These are phyloP conservation scores for Eupithecia tripunctaria DNA, from an alignment of 2,888 invertebrate genomes.

Conservation along the genomic window DNA sequence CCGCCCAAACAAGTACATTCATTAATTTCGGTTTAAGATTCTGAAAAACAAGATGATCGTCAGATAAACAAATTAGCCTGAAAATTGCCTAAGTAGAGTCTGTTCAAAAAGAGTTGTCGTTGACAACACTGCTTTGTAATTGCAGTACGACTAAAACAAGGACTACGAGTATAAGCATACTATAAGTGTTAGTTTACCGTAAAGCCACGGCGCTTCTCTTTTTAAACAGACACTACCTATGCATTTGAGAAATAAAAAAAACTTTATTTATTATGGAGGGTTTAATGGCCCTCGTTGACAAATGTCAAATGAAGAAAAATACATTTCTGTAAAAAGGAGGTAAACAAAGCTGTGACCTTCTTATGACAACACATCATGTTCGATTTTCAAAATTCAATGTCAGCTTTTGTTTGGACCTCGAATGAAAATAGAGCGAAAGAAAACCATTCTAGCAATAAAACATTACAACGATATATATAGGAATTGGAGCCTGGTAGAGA, in stretches of 20 bases:
- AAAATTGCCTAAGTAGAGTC: no score
- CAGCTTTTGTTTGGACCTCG: neutral
- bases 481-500: neutral
- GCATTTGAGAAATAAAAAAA: no score
- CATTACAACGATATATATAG: neutral
- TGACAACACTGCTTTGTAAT: no score
- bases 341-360: neutral
- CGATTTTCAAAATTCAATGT: neutral
- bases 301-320: neutral
- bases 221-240: no score
- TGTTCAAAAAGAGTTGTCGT: no score
- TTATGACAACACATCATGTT: neutral
- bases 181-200: no score
- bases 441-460: neutral
- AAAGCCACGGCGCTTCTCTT: no score
- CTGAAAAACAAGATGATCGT: slow-evolving; percentile 49
- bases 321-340: neutral
- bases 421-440: neutral
- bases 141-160: no score
- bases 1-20: slow-evolving; percentile 56
- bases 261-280: no score
- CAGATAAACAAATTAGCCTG: slow-evolving; percentile 10
- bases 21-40: slow-evolving; percentile 49
- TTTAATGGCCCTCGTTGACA: no score
- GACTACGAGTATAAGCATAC: no score